Evolutionary conservation across 2,113 vertebrate species (phyloP).

Genomic region (Platichthys flesus): DNA sequence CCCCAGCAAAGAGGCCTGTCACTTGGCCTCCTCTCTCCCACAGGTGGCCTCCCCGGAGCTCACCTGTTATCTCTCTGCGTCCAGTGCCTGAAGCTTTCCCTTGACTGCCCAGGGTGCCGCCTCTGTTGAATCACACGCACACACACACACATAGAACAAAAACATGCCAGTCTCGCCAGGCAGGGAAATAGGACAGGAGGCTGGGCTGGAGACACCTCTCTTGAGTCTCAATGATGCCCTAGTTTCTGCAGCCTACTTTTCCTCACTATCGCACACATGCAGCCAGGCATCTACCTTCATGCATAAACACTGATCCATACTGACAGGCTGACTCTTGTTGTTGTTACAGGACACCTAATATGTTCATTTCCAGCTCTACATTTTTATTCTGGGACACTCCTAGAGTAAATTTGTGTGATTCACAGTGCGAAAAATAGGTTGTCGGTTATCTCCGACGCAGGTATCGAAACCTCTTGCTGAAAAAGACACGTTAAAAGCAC

Average conservation of each 20-base stretch:
- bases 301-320: constrained; percentile 49
- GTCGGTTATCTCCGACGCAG: neutral
- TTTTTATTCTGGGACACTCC: neutral
- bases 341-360: constrained; percentile 15
- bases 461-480: too few species aligned
- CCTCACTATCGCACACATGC: constrained; percentile 48
- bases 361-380: neutral
- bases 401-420: neutral
- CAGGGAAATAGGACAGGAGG: constrained; percentile 76
- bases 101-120: constrained; percentile 60
- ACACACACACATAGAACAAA: constrained; percentile 30
- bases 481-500: too few species aligned
- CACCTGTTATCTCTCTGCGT: constrained; percentile 64
- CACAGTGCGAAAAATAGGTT: neutral
- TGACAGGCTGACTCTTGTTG: constrained; percentile 48
- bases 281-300: constrained; percentile 58
- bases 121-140: constrained; percentile 43
- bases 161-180: constrained; percentile 68
- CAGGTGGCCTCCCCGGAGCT: constrained; percentile 67
- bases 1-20: constrained; percentile 65
- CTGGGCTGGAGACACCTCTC: constrained; percentile 76
- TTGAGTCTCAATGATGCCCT: constrained; percentile 70
- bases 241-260: constrained; percentile 78
- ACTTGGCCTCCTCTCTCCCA: constrained; percentile 58
- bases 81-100: constrained; percentile 37